Evolutionary conservation across 1,140 invertebrate genomes (phyloP), one percentile per base, ranked within the genome.

Genomic region (Planococcus citri): DNA sequence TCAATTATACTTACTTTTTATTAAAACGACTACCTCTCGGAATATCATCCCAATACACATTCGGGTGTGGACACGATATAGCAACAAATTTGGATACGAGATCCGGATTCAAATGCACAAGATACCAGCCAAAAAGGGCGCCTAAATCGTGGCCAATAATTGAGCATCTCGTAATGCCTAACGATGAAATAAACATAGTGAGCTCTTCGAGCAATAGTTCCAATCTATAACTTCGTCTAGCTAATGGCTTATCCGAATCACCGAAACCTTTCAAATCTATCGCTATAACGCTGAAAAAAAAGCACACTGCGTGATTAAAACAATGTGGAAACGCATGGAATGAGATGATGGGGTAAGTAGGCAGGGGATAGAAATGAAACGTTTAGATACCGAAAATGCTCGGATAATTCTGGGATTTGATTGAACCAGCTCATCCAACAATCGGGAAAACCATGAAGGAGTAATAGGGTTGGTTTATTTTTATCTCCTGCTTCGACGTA

Each of bases 71-170:
- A 75, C 84, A 84, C 58, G 90, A 89, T 70, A 91, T 81, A 17
- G 85, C 80, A 24, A 93, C 78, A 73, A 92, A 85, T 77, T 87
- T 88, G 1, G 84, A 79, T 0, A 94, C 83, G 58, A 89, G 75
- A 37, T 89, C 82, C 8, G 87, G 87, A 73, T 85, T 81, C 20
- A 83, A 75, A 25, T 84, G 79, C 1, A 85, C 80, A 73, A 93
- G 81, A 71, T 83, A 84, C 87, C 87, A 92, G 17, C 85, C 87
- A 12, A 93, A 75, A 25, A 88, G 78, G 14, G 86, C 91, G 25
- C 92, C 92, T 73, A 92, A 81, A 79, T 94, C 92, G 78, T 94
- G 92, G 0, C 86, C 88, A 20, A 92, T 83, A 67, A 94, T 76
- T 25, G 79, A 84, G 71, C 85, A 86, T 61, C 60, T 61, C 1